Evolutionary conservation across 2,113 vertebrate genomes (phyloP).

Genomic region (Rattus norvegicus): GRCr8 NC_086020.1:153925501-153926000

Average conservation of each 20-base stretch:
- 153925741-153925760: neutral
- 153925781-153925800: neutral
- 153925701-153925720: neutral
- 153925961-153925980: conserved; percentile 4
- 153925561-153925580: neutral
- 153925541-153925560: neutral
- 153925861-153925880: conserved; percentile 32
- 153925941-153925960: neutral
- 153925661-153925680: neutral
- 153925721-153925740: neutral
- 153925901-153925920: neutral
- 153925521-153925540: conserved; percentile 58
- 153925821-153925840: conserved; percentile 23
- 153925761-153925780: neutral
- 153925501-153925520: conserved; percentile 66
- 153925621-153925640: neutral
- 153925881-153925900: neutral
- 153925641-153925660: neutral
- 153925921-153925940: neutral
- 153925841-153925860: conserved; percentile 1
- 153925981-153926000: neutral
- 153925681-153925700: neutral
- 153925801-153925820: neutral
- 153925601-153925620: neutral
- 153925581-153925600: neutral